Base-by-base conservation (phyloP, 2,888 invertebrate genomes). In the Augochlorella aurata region DNA sequence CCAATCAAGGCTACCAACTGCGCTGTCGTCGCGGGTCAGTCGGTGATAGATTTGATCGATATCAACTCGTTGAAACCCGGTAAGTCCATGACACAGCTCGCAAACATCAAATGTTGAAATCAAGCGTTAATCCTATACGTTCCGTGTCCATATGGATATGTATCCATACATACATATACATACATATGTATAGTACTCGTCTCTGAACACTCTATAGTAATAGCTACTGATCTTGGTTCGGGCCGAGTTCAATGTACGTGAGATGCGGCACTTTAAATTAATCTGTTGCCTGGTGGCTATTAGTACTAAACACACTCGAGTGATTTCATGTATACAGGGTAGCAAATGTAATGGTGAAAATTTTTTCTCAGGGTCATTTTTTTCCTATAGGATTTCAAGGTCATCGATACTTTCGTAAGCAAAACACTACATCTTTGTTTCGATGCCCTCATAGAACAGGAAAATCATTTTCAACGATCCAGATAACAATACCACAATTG, bases 41-140 rank as follows among this genome's bases (percentile, higher is more conserved):
- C 77, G 72, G 85, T 78, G 90, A 92, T 72, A 92, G 92, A 86
- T 85, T 92, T 78, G 84, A 90, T 74, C 90, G 90, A 71, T 91
- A 91, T 80, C 92, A 90, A 84, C 89, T 92, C 69, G 76, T 87
- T 72, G 85, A 86, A 72, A 88, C 85, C 81, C 90, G 90, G 92
- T 92, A 85, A 91, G 91, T 89, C 65, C 67, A 61, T 54, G 47
- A 68, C 21, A 58, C 18, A 16, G n/a, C 10, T 10, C 18, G 24
- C 18, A 24, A 49, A 24, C 29, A 14, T 61, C 16, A 7, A 61
- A 18, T 29, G 18, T 38, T 18, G 63, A 18, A 8, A 67, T 47
- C 45, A 14, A 47, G 14, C 16, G 14, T 24, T 67, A 24, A 14
- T 3, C 14, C 14, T 7, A 21, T 18, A 18, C 61, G 16, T 18